Base-by-base conservation (phyloP, 2,888 invertebrate genomes). In the Mechanitis mazaeus region DNA sequence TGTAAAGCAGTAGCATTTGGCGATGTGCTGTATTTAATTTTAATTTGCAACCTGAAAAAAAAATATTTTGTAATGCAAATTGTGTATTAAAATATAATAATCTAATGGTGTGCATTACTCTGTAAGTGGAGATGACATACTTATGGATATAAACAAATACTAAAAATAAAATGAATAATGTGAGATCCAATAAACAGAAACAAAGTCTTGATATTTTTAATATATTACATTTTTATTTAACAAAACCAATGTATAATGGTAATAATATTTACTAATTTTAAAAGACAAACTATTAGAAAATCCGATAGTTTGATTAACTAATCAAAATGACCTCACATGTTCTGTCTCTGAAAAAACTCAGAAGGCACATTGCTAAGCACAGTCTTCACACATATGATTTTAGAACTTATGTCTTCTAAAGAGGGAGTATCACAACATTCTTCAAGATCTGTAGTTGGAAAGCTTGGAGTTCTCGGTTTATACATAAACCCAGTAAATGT, bases 1-100 rank as follows among this genome's bases (percentile, higher is more conserved):
- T 97, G 97, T 58, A 98, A 86, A 0, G 95, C 98, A 58, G 95
- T 94, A 0, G 96, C 95, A n/a, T 92, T 83, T 1, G 94, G 93
- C 12, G 93, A 92, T 0, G 97, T 96, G 74, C 92, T 92, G 84
- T 97, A 98, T 59, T 92, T 88, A 71, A 98, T 93, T 69, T 84
- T 86, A 56, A 94, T 80, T 66, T 86, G 85, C 68, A 88, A 81
- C 54, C 93, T 93, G 77, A 5, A 69, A 65, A 53, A 38, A 12
- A 28, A 42, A 45, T 9, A 60, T 38, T 38, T 3, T 38, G 35
- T n/a, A 33, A 33, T 55, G 33, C 12, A 5, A 55, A 12, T 20
- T 33, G 3, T 35, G 38, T 42, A 55, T 42, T 9, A 42, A 35
- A 42, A n/a, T 35, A 20, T 20, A 20, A 20, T 20, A 20, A 20